phyloP scores from a whole-genome alignment of 2,797 vertebrate genomes.

The Falco berigora region DNA sequence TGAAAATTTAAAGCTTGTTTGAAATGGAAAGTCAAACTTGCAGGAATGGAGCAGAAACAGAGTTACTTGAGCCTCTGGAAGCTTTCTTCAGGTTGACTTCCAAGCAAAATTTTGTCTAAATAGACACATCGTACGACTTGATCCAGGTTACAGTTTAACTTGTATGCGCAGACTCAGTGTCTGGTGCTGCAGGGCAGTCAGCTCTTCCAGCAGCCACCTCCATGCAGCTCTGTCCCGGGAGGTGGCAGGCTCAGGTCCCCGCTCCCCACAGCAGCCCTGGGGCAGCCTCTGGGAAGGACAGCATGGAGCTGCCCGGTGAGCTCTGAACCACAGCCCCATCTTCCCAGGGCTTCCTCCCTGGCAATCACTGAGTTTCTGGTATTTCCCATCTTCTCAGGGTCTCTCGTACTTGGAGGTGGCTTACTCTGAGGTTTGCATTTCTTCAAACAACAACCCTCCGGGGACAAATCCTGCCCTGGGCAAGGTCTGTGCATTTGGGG shows the following conservation, averaged over 20 bases:
- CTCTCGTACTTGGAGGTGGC: neutral
- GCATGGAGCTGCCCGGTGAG: neutral
- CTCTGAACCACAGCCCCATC: neutral
- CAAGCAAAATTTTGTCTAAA: neutral
- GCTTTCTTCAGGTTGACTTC: neutral
- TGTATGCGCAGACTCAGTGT: neutral
- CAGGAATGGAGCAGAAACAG: neutral
- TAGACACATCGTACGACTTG: accelerated
- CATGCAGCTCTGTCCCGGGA: neutral
- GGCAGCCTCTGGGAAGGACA: neutral
- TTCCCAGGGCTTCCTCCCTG: neutral
- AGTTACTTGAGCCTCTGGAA: neutral
- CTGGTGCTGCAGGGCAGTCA: neutral
- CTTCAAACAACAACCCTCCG: neutral
- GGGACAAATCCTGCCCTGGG: neutral
- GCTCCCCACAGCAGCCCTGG: accelerated
- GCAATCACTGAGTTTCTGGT: neutral
- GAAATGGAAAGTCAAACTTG: neutral
- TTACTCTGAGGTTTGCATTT: neutral
- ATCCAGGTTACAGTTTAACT: neutral
- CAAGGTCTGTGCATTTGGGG: too few relatives aligned
- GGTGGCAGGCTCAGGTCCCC: neutral
- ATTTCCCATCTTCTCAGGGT: neutral
- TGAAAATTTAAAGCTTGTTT: neutral
- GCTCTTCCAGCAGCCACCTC: neutral